Evolutionary conservation across 2,888 invertebrate genomes (phyloP).

Genomic region (Hirtodrosophila confusa): DNA sequence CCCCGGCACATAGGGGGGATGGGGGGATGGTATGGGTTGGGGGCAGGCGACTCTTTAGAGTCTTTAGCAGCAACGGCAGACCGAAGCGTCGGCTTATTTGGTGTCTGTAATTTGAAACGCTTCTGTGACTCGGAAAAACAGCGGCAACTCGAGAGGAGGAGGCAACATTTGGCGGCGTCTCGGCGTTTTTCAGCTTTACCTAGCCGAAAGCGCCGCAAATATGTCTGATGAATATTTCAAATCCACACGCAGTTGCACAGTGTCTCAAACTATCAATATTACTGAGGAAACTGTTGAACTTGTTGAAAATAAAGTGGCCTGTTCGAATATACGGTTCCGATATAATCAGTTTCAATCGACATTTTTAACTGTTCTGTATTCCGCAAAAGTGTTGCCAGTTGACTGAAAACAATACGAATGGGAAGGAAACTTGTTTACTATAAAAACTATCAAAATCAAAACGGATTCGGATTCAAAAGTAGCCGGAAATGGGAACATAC

Average conservation of each 20-base stretch:
- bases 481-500: no score
- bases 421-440: no score
- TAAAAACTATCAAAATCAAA: no score
- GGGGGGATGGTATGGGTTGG: neutral
- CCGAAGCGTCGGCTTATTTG: constrained; percentile 77
- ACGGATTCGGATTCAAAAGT: no score
- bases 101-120: constrained; percentile 82
- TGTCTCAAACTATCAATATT: neutral
- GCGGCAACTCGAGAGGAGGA: constrained; percentile 17
- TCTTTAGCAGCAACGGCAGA: constrained; percentile 41
- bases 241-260: constrained; percentile 63
- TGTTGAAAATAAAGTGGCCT: no score
- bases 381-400: no score
- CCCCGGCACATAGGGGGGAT: neutral
- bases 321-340: no score
- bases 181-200: constrained; percentile 16
- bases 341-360: no score
- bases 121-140: constrained; percentile 79
- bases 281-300: no score
- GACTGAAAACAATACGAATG: no score
- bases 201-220: constrained; percentile 72
- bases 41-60: constrained; percentile 26
- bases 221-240: constrained; percentile 69
- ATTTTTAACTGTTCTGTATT: no score
- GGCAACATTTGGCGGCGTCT: constrained; percentile 34